Conservation (phyloP, 64 coral and sea anemone species). For the Dendrophyllia cribrosa region DNA sequence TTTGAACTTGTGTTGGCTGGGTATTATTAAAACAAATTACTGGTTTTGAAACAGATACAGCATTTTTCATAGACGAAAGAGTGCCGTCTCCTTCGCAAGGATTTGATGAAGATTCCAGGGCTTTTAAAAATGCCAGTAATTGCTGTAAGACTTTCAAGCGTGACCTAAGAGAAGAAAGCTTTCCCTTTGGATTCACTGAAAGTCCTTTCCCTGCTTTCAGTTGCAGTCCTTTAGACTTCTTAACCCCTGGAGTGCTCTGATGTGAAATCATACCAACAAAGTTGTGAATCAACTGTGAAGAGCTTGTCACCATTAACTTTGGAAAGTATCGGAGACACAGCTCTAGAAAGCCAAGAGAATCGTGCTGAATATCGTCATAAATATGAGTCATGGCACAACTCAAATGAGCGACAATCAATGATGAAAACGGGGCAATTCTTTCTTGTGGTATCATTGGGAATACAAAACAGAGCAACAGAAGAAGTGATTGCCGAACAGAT, state of each 20-base stretch:
- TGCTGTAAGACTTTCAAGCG: conserved; percentile 74
- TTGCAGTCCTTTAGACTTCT: conserved; percentile 19
- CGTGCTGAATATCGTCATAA: conserved; percentile 82
- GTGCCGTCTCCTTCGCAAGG: not conserved
- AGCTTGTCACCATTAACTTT: conserved; percentile 63
- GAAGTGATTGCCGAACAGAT: conserved; percentile 84
- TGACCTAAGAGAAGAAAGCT: conserved; percentile 85
- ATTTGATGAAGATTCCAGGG: conserved; percentile 37
- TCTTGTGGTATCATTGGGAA: conserved; percentile 72
- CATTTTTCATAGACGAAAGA: not conserved
- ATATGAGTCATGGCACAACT: conserved; percentile 98
- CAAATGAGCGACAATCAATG: conserved; percentile 83
- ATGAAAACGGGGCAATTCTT: conserved; percentile 81
- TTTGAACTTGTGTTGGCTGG: conserved; percentile 34
- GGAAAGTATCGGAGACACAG: conserved; percentile 84
- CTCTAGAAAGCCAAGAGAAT: conserved; percentile 87
- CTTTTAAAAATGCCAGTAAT: conserved; percentile 77
- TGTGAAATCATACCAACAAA: conserved; percentile 80
- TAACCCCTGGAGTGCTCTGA: conserved; percentile 46
- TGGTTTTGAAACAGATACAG: not conserved
- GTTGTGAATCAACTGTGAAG: conserved; percentile 76
- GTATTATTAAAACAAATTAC: conserved; percentile 2
- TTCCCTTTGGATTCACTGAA: conserved; percentile 78
- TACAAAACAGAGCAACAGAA: conserved; percentile 64
- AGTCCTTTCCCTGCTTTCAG: conserved; percentile 11